Evolutionary conservation across 2,797 vertebrate genomes (phyloP).

Genomic region (Hippopotamyrus pictus): DNA sequence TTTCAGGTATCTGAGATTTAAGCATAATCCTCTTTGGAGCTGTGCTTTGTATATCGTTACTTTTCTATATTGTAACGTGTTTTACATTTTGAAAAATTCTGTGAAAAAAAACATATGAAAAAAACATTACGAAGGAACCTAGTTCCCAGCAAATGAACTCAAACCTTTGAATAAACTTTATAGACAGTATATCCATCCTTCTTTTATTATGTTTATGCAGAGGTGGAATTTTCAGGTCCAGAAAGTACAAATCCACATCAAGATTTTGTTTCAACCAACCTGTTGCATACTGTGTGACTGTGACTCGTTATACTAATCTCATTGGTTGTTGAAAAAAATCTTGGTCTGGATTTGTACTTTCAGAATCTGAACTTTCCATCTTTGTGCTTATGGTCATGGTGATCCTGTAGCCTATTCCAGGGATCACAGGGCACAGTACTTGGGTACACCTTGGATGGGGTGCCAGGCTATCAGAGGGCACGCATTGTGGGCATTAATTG

Average conservation of each 20-base stretch:
- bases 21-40: background rate
- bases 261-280: background rate
- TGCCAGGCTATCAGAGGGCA: background rate
- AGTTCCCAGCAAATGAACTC: background rate
- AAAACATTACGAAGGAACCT: background rate
- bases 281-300: background rate
- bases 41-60: background rate
- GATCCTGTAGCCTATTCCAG: background rate
- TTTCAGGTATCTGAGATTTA: background rate
- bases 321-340: background rate
- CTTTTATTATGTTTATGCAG: background rate
- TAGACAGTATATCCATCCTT: background rate
- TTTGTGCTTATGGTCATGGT: background rate
- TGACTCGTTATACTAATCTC: background rate
- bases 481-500: background rate
- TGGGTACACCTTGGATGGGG: background rate
- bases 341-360: background rate
- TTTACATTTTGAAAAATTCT: background rate
- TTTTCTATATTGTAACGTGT: background rate
- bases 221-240: background rate
- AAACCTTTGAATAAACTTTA: background rate
- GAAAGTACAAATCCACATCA: background rate
- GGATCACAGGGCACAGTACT: background rate
- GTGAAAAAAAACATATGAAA: background rate
- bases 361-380: background rate